Evolutionary conservation across 2,797 vertebrate species (phyloP), one percentile per base, ranked within the genome.

Genomic region (Scomberomorus guttatus): DNA sequence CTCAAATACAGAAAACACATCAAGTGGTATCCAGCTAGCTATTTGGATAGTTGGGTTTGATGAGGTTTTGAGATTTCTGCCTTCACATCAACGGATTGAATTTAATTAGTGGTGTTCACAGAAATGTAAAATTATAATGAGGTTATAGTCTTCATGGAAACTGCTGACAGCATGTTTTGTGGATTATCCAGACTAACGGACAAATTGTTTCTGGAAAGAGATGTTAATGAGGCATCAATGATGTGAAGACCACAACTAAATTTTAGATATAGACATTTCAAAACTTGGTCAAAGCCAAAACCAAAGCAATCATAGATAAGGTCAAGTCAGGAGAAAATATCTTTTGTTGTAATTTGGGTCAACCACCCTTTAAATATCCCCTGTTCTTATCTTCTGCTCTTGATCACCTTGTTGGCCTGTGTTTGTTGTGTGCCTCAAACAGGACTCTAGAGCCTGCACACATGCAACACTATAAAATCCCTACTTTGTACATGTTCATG

Each of bases 401-500:
- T 25, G 17, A 20, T 74, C 13, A 58, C 57, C 6, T 60, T 25
- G 0, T 44, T 32, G 58, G 14, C 17, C 1, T 24, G 22, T 29
- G 52, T 50, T 64, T 72, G 8, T 44, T 68, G 12, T 48, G 56
- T 58, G 60, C 18, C 44, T 51, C 11, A 64, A 52, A 18, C 18
- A 69, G 27, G 7, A 67, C 46, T 39, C 5, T 58, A 13, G 14
- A 14, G 27, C 1, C 0, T 44, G 15, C 2, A n/a, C 59, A 55
- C 4, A 24, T 50, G 27, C 22, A 79, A 64, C 32, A 65, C 25
- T 63, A 80, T 55, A 55, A 75, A 83, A 74, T 66, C 58, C 54
- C 39, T 74, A 34, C 75, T 82, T 60, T 64, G 32, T 54, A 55
- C 32, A 37, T 29, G 42, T 75, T 48, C 55, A 64, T 72, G 25